Conservation (phyloP, 2,113 vertebrate species). For the Mesitornis unicolor region DNA sequence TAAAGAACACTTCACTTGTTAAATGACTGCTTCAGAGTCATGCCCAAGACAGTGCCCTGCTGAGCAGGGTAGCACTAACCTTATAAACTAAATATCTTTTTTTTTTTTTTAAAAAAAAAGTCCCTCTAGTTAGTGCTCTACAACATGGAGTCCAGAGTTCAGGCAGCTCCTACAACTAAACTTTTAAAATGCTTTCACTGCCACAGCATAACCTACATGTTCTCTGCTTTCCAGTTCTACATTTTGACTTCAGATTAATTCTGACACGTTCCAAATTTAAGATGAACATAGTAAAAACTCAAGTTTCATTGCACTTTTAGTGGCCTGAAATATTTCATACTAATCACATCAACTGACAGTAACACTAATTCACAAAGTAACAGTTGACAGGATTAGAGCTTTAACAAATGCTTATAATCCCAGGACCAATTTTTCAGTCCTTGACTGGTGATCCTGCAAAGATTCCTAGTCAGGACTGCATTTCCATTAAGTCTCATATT, state of each 20-base stretch:
- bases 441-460: neutral
- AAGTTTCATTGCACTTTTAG: neutral
- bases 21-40: neutral
- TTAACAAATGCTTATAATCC: neutral
- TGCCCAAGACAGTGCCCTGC: neutral
- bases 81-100: no score
- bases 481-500: neutral
- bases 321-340: neutral
- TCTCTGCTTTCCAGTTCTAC: neutral
- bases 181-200: neutral
- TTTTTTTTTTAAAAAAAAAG: no score
- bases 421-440: neutral
- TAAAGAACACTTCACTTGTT: neutral
- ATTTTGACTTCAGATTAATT: neutral
- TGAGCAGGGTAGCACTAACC: neutral
- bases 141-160: neutral
- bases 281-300: neutral
- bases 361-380: slow-evolving; percentile 18
- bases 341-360: slow-evolving; percentile 23
- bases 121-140: neutral
- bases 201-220: no score
- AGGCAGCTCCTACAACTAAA: neutral
- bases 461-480: neutral
- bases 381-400: slow-evolving; percentile 12
- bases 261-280: neutral